These are phyloP conservation scores for Tortricodes alternella DNA, from an alignment of 2,888 invertebrate species.

Conservation along the genomic window DNA sequence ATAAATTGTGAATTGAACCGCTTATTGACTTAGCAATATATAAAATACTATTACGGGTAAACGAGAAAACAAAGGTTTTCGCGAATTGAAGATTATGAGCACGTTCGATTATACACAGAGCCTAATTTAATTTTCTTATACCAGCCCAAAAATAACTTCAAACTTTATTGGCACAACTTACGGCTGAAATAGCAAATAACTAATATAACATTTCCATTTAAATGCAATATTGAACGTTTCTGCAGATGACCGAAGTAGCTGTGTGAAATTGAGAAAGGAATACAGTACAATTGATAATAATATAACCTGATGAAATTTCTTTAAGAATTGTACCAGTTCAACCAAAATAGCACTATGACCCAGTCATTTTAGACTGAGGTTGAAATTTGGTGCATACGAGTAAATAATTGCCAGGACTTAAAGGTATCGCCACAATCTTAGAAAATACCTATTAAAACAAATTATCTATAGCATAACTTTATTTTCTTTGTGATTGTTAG, in stretches of 20 bases:
- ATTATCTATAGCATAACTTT: no score
- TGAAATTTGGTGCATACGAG: background rate
- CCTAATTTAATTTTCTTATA: background rate
- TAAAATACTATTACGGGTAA: background rate
- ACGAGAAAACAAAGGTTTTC: background rate
- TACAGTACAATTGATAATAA: conserved; percentile 6
- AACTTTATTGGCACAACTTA: conserved; percentile 38
- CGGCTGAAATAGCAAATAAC: conserved; percentile 48
- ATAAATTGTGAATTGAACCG: conserved; percentile 6
- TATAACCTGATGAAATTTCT: no score
- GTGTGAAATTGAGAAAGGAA: conserved; percentile 5
- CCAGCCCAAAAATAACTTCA: conserved; percentile 9
- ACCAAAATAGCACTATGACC: background rate
- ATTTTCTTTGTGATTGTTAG: no score
- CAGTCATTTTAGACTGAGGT: background rate
- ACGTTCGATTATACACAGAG: no score
- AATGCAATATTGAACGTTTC: conserved; percentile 45
- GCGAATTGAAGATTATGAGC: background rate
- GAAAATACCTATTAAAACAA: no score
- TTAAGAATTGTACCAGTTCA: no score
- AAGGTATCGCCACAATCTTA: no score
- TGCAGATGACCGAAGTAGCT: conserved; percentile 46
- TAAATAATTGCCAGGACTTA: background rate
- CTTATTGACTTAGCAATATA: conserved; percentile 1
- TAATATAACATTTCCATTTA: conserved; percentile 45